Conservation (phyloP, 92 coral and sea anemone genomes). For the Galaxea fascicularis region DNA sequence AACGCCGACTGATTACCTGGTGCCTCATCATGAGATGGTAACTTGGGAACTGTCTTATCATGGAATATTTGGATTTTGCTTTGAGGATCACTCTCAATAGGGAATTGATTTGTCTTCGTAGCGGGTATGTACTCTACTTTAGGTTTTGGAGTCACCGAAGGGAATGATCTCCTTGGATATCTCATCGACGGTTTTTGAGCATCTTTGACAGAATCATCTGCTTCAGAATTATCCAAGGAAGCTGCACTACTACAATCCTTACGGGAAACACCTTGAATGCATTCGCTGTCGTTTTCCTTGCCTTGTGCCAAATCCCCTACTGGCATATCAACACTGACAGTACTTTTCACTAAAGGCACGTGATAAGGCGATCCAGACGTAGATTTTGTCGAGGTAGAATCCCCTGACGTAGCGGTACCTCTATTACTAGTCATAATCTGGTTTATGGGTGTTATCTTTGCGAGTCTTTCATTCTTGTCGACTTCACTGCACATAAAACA, state of each 20-base stretch:
- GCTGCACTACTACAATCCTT: not conserved
- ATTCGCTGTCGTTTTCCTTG: not conserved
- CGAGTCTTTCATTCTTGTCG: not conserved
- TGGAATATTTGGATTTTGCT: not conserved
- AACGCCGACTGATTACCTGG: not conserved
- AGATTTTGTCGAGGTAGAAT: conserved; percentile 4
- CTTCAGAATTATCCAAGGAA: not conserved
- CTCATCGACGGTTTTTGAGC: not conserved
- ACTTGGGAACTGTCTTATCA: not conserved
- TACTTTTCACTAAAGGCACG: not conserved
- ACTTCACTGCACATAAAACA: not conserved
- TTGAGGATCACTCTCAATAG: not conserved
- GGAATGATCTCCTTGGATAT: not conserved
- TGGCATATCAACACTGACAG: not conserved
- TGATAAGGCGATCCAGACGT: not conserved
- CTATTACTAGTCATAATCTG: not conserved
- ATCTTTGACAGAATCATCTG: not conserved
- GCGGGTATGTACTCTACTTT: conserved; percentile 1
- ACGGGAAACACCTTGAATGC: not conserved
- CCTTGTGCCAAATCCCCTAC: not conserved
- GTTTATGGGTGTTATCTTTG: not conserved
- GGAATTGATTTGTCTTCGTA: not conserved
- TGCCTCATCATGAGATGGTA: not conserved
- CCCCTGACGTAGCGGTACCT: not conserved
- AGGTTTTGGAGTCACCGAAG: conserved; percentile 9